Evolutionary conservation across 2,797 vertebrate genomes (phyloP), one percentile per base, ranked within the genome.

Genomic region (Alauda arvensis): DNA sequence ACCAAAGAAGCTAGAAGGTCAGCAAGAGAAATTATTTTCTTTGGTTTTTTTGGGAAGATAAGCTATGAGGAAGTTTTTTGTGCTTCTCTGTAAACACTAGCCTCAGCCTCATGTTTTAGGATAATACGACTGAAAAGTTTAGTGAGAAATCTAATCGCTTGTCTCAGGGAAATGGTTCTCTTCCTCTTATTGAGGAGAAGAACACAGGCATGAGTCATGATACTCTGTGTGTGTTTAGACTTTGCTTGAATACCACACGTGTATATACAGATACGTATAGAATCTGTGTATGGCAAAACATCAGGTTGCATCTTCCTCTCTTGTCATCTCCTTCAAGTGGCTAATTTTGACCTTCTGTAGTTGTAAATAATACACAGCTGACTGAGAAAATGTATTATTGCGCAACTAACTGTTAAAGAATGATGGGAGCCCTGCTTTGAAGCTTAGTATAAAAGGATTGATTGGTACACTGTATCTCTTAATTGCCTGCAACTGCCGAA

Each of bases 1-100:
- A 9, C 90, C 86, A 55, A 87, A 70, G 28, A 89, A 87, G 59
- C 57, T 52, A 18, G 95, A 88, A 95, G 94, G 96, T 97, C 90
- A 94, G 89, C 70, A 93, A 62, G 57, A 86, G 15, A 66, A 77
- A 69, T 53, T 48, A 2, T 48, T 81, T 76, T 51, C 23, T 72
- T 23, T 87, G 14, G 69, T 70, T 14, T 74, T 17, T 68, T 71
- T 62, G 51, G 26, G 46, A 89, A 46, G 33, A 87, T 65, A 20
- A 67, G 12, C 34, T 62, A 17, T 76, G 25, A 88, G 39, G 37
- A 78, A 76, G 43, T 55, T 88, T 61, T 10, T 76, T 88, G 18
- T 31, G 15, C 33, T 77, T 67, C 34, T 23, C 39, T 19, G 60
- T 67, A 15, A 67, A 42, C 14, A 48, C 19, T 39, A 77, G 33